Base-by-base conservation (phyloP, 2,888 invertebrate genomes). In the Autographa gamma region DNA sequence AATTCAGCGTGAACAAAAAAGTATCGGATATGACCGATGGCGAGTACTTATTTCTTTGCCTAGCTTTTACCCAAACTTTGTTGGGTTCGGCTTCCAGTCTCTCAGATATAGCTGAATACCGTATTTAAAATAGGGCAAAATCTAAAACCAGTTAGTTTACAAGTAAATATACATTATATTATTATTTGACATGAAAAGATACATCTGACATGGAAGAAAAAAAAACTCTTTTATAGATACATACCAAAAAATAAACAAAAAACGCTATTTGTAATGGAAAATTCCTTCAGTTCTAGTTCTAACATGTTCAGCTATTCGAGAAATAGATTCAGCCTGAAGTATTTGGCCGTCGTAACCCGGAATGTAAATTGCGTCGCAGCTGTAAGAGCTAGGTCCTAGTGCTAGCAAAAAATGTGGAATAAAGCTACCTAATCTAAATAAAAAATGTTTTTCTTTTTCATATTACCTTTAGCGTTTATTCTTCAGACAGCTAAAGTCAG, bases 311-410 rank as follows among this genome's bases (percentile, higher is more conserved):
- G 54, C 18, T 63, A 54, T 52, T 66, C 61, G 60, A 75, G 66
- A 69, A 63, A 74, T 34, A 74, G 75, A 75, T 66, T 66, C 65
- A 48, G 56, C 60, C 74, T 66, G 32, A 79, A 76, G 66, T 48
- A 79, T 80, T 79, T 48, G 60, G 66, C 76, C 66, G 70, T 64
- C 76, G 66, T 60, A 54, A 69, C 63, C 61, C 19, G 80, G 76
- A 80, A 77, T 77, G 80, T 79, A 77, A 77, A 79, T 77, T 70
- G 70, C 61, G 66, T 75, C 61, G 59, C 54, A 66, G 76, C 60
- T 66, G 69, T 75, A 65, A 32, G 25, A 43, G 62, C 60, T 60
- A 69, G 63, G 69, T 52, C 19, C 48, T 63, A 61, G 65, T 58
- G 69, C 69, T 66, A 64, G 59, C 68, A 68, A 75, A 74, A 76